Base-by-base conservation (phyloP, 1,140 invertebrate species). In the Lordiphosa stackelbergi region DNA sequence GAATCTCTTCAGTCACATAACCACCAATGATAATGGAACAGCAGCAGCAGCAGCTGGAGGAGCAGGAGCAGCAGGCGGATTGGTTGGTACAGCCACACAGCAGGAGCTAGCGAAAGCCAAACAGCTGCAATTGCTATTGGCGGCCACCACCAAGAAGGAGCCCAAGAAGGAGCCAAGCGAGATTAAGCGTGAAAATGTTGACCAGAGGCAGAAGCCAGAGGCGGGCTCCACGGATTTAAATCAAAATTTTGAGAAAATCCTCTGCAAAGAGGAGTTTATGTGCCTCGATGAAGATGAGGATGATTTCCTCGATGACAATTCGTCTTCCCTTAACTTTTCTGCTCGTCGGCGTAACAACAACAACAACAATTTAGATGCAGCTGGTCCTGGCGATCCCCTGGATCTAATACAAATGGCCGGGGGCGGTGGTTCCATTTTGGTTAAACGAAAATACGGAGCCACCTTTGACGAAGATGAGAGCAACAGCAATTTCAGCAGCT, bases 211-310 rank as follows among this genome's bases (percentile, higher is more conserved):
- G 28, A 74, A 64, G 37, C n/a, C n/a, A n/a, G 74, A 66, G 42
- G 63, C 68, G 24, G 72, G 70, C 28, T 73, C 75, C n/a, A 61
- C 85, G 7, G 85, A 87, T 72, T 69, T 87, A 7, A 87, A 87
- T 78, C 85, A 87, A 52, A 87, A 87, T 62, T 87, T 87, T 55
- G 85, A 87, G 56, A 87, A 87, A 49, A 87, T 87, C 51, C 73
- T 86, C 24, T 87, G 85, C 53, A 87, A 87, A 42, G 85, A 87
- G 54, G 85, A 87, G 63, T 78, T 86, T 40, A 60, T 75, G 70
- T 86, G 83, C 73, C 66, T 83, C 68, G 83, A 85, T 51, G 85
- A 86, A 46, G 85, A 87, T 47, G 78, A 87, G 34, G 70, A 72
- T 45, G 70, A 73, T 34, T 71, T 74, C 41, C 66, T 81, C 64